Evolutionary conservation across 2,888 invertebrate genomes (phyloP).

Genomic region (Endotricha flammealis): DNA sequence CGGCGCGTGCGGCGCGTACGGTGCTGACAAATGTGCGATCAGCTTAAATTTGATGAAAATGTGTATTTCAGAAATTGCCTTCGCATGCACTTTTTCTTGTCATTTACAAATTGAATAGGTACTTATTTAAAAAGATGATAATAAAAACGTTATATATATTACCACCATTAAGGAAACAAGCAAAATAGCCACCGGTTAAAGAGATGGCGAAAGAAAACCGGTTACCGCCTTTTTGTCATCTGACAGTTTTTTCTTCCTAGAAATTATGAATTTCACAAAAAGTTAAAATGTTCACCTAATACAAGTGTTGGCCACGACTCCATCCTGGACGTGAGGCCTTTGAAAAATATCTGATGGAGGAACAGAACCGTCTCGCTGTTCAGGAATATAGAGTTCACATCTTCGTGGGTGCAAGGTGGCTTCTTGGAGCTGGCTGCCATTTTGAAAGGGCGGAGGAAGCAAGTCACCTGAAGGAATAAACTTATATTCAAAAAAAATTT

Average conservation of each 20-base stretch:
- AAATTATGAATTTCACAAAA: conserved; percentile 2
- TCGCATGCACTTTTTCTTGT: too few relatives aligned
- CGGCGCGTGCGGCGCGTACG: too few relatives aligned
- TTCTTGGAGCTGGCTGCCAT: conserved; percentile 97
- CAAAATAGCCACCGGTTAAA: too few relatives aligned
- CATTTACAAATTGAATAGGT: too few relatives aligned
- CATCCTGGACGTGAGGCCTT: conserved; percentile 92
- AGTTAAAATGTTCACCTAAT: conserved; percentile 80
- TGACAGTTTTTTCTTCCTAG: neutral
- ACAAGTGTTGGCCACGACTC: conserved; percentile 97
- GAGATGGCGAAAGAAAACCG: too few relatives aligned
- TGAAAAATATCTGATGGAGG: conserved; percentile 95
- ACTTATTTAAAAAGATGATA: too few relatives aligned
- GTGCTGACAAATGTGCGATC: too few relatives aligned
- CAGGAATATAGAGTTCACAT: conserved; percentile 95
- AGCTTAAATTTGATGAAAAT: too few relatives aligned
- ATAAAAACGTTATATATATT: too few relatives aligned
- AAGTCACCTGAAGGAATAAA: too few relatives aligned
- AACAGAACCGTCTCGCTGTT: conserved; percentile 95
- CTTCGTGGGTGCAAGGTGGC: conserved; percentile 94
- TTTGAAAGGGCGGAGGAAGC: conserved; percentile 92
- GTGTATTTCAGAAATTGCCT: too few relatives aligned
- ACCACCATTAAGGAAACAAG: too few relatives aligned
- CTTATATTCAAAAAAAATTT: neutral
- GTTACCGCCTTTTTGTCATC: neutral